These are phyloP conservation scores for Pseudonaja textilis DNA, from an alignment of 2,113 vertebrate genomes.

Conservation along the genomic window DNA sequence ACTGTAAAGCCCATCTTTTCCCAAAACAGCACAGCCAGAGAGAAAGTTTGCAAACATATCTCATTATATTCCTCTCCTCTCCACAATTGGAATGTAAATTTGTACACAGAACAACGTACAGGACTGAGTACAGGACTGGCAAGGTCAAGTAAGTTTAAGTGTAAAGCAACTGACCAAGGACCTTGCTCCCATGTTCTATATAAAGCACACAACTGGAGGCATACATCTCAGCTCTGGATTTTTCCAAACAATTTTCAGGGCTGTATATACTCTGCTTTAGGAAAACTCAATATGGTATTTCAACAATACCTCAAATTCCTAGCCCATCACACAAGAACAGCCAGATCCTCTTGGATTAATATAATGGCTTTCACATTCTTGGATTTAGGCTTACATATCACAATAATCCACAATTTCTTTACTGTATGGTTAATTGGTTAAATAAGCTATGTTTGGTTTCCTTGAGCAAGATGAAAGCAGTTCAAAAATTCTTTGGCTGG, in stretches of 20 bases:
- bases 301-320: not conserved
- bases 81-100: not conserved
- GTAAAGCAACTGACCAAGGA: not conserved
- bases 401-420: not conserved
- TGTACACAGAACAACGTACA: not conserved
- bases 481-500: not conserved
- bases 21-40: not conserved
- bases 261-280: not conserved
- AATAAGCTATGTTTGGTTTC: not conserved
- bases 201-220: not conserved
- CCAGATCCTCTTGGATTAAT: not conserved
- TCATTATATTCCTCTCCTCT: not conserved
- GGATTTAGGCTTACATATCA: not conserved
- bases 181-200: not conserved
- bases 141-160: not conserved
- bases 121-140: not conserved
- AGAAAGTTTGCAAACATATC: not conserved
- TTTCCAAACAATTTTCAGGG: not conserved
- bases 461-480: not conserved
- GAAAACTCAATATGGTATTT: not conserved
- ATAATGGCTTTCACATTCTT: not conserved
- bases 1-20: not conserved
- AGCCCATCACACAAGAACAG: not conserved
- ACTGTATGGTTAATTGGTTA: not conserved
- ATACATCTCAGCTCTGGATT: too few species aligned